Base-by-base conservation (phyloP, 2,888 invertebrate genomes). In the Leptarthrus brevirostris region DNA sequence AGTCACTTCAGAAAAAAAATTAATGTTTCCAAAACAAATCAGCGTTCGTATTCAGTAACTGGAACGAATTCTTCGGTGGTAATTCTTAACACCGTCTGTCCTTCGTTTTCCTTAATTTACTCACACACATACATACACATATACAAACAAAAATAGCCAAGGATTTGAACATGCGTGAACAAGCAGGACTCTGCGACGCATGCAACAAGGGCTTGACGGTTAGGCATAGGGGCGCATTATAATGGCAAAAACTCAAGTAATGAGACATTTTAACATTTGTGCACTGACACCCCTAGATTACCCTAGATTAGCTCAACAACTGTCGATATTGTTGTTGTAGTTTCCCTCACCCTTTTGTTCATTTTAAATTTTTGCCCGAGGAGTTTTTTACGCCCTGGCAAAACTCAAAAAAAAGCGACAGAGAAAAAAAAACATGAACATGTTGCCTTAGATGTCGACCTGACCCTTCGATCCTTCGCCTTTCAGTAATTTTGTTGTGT, bases 271-370 rank as follows among this genome's bases (percentile, higher is more conserved):
- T 69, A 76, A 76, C 76, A 76, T 76, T 76, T 76, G 76, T 74
- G 74, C 72, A 72, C 72, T 47, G 73, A 74, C 74, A 76, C 74
- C 76, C 74, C 54, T 18, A 64, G 76, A 76, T 76, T 76, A 76
- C 76, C 74, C 54, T 18, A 64, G 76, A 76, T 76, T 76, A 76
- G 76, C 74, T 74, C 73, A 76, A 76, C 76, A 76, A 76, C 74
- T 76, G 76, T 76, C 76, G 71, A 70, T 73, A 74, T 76, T 71
- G 72, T 73, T 70, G 20, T 44, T 40, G 10, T n/a, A n/a, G n/a
- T 26, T 34, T 16, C 69, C 24, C 18, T 58, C 64, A 36, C 16
- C 53, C 58, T 8, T 58, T 20, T 34, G 34, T 12, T 30, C 22
- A 3, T 30, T 69, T 69, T 49, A 52, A 52, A 49, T 0, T 12